phyloP scores from a whole-genome alignment of 2,888 invertebrate genomes.

The Nomada hirtipes region DNA sequence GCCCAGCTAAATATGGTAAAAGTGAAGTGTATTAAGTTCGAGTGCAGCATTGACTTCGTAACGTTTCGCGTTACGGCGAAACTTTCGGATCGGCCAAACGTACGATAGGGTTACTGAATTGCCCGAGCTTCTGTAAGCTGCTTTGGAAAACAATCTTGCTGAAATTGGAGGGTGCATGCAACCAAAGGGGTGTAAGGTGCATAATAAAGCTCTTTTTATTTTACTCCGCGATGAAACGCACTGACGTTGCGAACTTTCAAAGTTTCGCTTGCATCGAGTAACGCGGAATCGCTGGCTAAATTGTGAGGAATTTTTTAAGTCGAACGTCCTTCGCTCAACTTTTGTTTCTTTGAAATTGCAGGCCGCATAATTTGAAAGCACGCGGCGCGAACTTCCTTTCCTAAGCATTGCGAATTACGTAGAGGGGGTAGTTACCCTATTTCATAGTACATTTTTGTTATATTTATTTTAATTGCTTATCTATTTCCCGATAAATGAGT shows the following conservation, averaged over 20 bases:
- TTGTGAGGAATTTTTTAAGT: too few species aligned
- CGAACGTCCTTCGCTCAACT: too few species aligned
- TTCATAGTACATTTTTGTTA: too few species aligned
- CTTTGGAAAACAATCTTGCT: background rate
- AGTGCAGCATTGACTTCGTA: background rate
- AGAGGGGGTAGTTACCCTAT: too few species aligned
- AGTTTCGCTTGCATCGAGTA: too few species aligned
- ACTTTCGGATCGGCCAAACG: constrained; percentile 8
- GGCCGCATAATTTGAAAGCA: too few species aligned
- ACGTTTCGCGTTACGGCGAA: constrained; percentile 6
- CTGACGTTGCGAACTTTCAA: background rate
- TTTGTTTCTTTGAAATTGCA: too few species aligned
- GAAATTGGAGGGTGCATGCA: background rate
- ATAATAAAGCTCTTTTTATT: background rate
- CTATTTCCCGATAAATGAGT: too few species aligned
- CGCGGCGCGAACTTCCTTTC: too few species aligned
- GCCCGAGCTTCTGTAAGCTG: background rate
- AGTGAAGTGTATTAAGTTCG: background rate
- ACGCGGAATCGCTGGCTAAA: too few species aligned
- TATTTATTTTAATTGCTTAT: too few species aligned
- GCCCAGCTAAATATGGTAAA: constrained; percentile 20
- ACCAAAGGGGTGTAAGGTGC: background rate
- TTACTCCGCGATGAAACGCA: background rate
- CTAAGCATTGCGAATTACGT: too few species aligned
- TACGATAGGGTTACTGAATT: background rate